Conservation (phyloP, 2,888 invertebrate species). For the Hypsopygia costalis region DNA sequence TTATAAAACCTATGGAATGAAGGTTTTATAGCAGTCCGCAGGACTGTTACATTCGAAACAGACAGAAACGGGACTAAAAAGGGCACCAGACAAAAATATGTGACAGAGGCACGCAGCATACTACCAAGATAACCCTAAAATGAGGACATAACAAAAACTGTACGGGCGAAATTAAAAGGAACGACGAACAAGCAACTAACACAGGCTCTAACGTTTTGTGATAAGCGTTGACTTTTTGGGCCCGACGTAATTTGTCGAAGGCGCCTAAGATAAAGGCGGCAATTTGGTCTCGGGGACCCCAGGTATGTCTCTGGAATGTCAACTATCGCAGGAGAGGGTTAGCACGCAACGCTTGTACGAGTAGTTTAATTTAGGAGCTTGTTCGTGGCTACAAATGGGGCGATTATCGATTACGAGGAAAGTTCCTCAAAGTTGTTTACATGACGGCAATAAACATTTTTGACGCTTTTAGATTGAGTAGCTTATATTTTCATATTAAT, state of each 20-base stretch:
- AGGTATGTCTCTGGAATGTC: constrained; percentile 62
- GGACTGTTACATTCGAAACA: constrained; percentile 2
- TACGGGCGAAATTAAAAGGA: constrained; percentile 74
- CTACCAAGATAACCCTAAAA: constrained; percentile 62
- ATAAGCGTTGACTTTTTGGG: constrained; percentile 67
- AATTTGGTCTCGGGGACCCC: constrained; percentile 46
- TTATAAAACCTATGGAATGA: background rate
- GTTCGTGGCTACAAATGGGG: constrained; percentile 2
- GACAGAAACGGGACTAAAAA: constrained; percentile 28
- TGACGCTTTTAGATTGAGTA: too few relatives aligned
- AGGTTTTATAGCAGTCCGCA: constrained; percentile 2
- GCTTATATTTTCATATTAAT: too few relatives aligned
- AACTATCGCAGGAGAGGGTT: constrained; percentile 34
- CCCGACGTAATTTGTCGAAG: constrained; percentile 77
- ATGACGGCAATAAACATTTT: background rate
- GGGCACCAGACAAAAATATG: constrained; percentile 46
- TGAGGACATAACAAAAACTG: constrained; percentile 67
- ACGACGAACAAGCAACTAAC: constrained; percentile 70
- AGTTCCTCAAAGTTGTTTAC: background rate
- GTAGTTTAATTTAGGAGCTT: constrained; percentile 12
- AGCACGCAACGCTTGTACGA: constrained; percentile 32
- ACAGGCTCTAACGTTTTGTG: constrained; percentile 65
- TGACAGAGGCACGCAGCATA: constrained; percentile 52
- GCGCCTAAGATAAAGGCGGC: constrained; percentile 75
- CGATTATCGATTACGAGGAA: constrained; percentile 5